Evolutionary conservation across 1,140 invertebrate species (phyloP).

Genomic region (Nasonia vitripennis): DNA sequence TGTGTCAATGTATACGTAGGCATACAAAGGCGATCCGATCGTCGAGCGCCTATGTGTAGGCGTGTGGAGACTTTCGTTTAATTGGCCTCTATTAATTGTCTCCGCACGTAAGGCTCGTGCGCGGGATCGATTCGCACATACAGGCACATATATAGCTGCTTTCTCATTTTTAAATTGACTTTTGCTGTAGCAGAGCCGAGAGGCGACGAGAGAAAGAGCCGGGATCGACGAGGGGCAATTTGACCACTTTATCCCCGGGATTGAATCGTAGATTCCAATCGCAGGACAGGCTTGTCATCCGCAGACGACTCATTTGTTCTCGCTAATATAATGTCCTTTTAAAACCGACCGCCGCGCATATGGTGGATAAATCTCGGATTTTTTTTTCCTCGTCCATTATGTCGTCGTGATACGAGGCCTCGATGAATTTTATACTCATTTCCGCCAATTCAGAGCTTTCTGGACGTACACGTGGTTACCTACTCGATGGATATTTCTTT

Average conservation of each 20-base stretch:
- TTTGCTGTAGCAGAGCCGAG: background rate
- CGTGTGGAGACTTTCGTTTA: slow-evolving; percentile 23
- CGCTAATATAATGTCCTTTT: slow-evolving; percentile 45
- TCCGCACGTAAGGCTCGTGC: background rate
- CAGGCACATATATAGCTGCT: background rate
- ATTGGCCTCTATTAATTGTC: slow-evolving; percentile 37
- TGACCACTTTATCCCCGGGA: slow-evolving; percentile 61
- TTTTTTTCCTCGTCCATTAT: slow-evolving; percentile 1
- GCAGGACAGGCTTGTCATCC: slow-evolving; percentile 63
- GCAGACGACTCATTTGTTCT: slow-evolving; percentile 57
- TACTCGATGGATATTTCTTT: too few relatives aligned
- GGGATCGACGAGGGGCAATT: slow-evolving; percentile 53
- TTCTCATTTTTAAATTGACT: slow-evolving; percentile 40
- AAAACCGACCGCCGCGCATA: slow-evolving; percentile 4
- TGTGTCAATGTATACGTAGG: slow-evolving; percentile 18
- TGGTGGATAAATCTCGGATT: background rate
- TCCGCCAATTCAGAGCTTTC: background rate
- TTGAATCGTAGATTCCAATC: slow-evolving; percentile 62
- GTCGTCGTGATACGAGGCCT: background rate
- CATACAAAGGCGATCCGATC: background rate
- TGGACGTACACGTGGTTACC: too few relatives aligned
- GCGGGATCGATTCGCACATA: slow-evolving; percentile 20
- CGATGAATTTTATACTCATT: background rate
- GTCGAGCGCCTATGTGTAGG: background rate
- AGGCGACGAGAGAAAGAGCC: too few relatives aligned